phyloP scores from a whole-genome alignment of 2,113 vertebrate genomes.

The Arothron firmamentum region DNA sequence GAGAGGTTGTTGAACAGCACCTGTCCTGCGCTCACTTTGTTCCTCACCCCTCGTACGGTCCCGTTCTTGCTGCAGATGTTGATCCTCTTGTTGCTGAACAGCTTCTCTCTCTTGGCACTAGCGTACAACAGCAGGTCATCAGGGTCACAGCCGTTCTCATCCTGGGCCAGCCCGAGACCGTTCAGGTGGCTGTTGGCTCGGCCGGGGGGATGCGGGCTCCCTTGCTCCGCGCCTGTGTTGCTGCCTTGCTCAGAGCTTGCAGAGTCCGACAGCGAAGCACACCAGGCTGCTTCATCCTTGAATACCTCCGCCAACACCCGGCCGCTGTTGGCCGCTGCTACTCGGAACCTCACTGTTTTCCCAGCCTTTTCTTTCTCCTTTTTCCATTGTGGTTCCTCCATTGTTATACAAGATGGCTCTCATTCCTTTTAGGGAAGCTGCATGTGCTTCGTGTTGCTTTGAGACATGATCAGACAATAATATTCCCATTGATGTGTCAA shows the following conservation, averaged over 20 bases:
- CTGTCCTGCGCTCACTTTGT: conserved; percentile 98
- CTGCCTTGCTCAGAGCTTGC: conserved; percentile 83
- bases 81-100: conserved; percentile 85
- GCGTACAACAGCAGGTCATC: conserved; percentile 87
- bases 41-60: conserved; percentile 92
- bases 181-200: conserved; percentile 83
- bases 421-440: conserved; percentile 44
- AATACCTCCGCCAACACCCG: conserved; percentile 91
- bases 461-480: conserved; percentile 38
- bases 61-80: conserved; percentile 98
- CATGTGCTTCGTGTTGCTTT: conserved; percentile 10
- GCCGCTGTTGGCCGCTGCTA: conserved; percentile 91
- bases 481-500: conserved; percentile 50
- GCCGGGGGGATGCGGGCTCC: conserved; percentile 61
- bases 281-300: conserved; percentile 74
- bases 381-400: conserved; percentile 71
- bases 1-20: conserved; percentile 93
- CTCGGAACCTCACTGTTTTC: conserved; percentile 88
- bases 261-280: conserved; percentile 66
- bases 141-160: conserved; percentile 76
- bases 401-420: conserved; percentile 60
- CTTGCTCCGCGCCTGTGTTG: conserved; percentile 77
- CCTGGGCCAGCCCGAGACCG: conserved; percentile 65
- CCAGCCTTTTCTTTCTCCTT: conserved; percentile 64
- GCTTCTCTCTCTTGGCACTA: conserved; percentile 80